phyloP scores from a whole-genome alignment of 2,113 vertebrate species.

The Cheilinus undulatus region DNA sequence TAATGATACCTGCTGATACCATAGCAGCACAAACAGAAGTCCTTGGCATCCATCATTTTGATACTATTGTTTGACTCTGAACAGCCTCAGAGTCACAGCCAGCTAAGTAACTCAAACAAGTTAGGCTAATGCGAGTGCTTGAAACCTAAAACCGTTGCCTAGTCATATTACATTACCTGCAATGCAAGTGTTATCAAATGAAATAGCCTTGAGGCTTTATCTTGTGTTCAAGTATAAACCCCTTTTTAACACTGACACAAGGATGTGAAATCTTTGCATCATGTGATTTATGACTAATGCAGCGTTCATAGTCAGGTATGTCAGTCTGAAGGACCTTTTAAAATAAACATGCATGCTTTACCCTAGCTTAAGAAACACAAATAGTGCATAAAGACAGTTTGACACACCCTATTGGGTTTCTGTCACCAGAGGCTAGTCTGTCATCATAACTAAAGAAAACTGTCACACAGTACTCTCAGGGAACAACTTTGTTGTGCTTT shows the following conservation, averaged over 20 bases:
- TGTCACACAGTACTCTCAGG: neutral
- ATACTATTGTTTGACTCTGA: neutral
- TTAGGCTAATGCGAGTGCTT: neutral
- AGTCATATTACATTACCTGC: constrained; percentile 15
- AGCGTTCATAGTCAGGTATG: neutral
- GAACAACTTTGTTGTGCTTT: too few relatives aligned
- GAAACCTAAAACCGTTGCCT: constrained; percentile 12
- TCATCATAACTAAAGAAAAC: constrained; percentile 1
- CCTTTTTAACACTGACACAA: constrained; percentile 4
- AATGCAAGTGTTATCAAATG: constrained; percentile 12
- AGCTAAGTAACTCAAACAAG: neutral
- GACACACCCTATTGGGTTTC: constrained; percentile 10
- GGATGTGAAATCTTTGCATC: neutral
- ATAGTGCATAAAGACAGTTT: neutral
- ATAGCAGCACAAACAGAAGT: too few relatives aligned
- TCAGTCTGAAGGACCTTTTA: constrained; percentile 36
- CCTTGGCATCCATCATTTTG: too few relatives aligned
- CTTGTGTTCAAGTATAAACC: constrained; percentile 12
- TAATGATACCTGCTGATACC: too few relatives aligned
- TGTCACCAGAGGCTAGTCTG: constrained; percentile 2
- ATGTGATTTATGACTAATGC: constrained; percentile 14
- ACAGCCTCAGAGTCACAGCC: neutral
- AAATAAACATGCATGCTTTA: neutral
- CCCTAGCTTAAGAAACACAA: constrained; percentile 9
- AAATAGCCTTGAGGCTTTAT: constrained; percentile 17